Base-by-base conservation (phyloP, 2,888 invertebrate genomes). In the Nemoura dubitans region DNA sequence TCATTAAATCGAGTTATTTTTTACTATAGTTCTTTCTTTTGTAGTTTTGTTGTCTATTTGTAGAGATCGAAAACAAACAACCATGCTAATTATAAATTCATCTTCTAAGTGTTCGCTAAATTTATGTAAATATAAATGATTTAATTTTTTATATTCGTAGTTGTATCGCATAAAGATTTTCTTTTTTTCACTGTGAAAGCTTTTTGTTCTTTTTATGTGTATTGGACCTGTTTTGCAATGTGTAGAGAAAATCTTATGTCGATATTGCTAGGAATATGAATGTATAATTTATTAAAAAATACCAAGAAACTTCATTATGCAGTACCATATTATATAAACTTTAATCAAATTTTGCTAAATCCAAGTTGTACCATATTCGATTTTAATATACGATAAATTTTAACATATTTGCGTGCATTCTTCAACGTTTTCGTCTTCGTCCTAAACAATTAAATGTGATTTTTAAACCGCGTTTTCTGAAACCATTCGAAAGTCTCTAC, bases 21-120 rank as follows among this genome's bases (percentile, higher is more conserved):
- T 59, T 7, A 59, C 21, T 59, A 59, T 59, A 59, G 59, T 59
- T 59, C 3, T 59, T 36, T 80, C 42, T 82, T 82, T 76, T 76
- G 76, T 81, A 81, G 43, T 43, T 43, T 85, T 77, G 80, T 76
- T 82, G 76, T 85, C 43, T 85, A 25, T 76, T 76, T 84, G 82
- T 87, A 43, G 36, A 42, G 26, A 29, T 59, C 59, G 59, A 59
- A 21, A 59, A 59, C 59, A 59, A 59, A 59, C 59, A 59, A 7
- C 36, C 29, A 87, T 87, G 87, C 87, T 87, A 87, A 87, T 87
- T 87, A 87, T 87, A 87, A 87, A 87, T 87, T 87, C 87, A 83
- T 85, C 14, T 3, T 77, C n/a, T 76, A 83, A 25, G 80, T 59
- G 36, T 27, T 16, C 84, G 29, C 2, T 86, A 14, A 82, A 29